Evolutionary conservation across 1,140 invertebrate species (phyloP).

Genomic region (Episyrphus balteatus): DNA sequence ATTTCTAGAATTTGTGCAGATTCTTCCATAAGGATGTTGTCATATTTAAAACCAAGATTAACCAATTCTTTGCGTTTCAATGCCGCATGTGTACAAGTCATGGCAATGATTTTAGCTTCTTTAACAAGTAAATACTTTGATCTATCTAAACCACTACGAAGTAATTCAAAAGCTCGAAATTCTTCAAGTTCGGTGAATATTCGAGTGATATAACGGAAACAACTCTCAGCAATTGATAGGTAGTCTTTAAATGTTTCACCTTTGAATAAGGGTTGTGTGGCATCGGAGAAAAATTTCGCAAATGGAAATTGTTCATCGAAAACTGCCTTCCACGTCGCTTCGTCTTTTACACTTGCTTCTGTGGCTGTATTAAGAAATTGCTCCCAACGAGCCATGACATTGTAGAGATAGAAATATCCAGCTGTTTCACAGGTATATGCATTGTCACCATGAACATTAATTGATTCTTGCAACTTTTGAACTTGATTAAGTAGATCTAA

Average conservation of each 20-base stretch:
- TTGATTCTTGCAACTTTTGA: conserved; percentile 73
- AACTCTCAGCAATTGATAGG: conserved; percentile 83
- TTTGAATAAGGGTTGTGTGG: conserved; percentile 87
- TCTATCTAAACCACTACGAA: conserved; percentile 87
- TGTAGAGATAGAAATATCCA: conserved; percentile 82
- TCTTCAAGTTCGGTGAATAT: conserved; percentile 97
- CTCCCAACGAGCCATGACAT: conserved; percentile 70
- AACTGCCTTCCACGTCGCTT: conserved; percentile 12
- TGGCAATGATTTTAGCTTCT: conserved; percentile 99
- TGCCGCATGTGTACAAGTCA: conserved; percentile 99
- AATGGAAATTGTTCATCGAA: conserved; percentile 83
- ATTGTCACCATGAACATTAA: conserved; percentile 74
- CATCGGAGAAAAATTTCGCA: conserved; percentile 79
- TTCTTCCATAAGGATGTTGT: conserved; percentile 99
- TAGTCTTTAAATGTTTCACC: conserved; percentile 71
- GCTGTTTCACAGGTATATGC: conserved; percentile 98
- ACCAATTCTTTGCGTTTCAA: conserved; percentile 93
- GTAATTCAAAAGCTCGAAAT: conserved; percentile 93
- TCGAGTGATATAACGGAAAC: conserved; percentile 87
- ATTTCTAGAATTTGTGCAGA: conserved; percentile 98
- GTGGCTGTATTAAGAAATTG: conserved; percentile 51
- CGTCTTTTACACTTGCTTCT: conserved; percentile 1
- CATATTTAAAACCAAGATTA: conserved; percentile 92
- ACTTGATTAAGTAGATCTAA: conserved; percentile 85
- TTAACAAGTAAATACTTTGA: conserved; percentile 95